Evolutionary conservation across 2,888 invertebrate species (phyloP).

Genomic region (Drosophila ustulata): DNA sequence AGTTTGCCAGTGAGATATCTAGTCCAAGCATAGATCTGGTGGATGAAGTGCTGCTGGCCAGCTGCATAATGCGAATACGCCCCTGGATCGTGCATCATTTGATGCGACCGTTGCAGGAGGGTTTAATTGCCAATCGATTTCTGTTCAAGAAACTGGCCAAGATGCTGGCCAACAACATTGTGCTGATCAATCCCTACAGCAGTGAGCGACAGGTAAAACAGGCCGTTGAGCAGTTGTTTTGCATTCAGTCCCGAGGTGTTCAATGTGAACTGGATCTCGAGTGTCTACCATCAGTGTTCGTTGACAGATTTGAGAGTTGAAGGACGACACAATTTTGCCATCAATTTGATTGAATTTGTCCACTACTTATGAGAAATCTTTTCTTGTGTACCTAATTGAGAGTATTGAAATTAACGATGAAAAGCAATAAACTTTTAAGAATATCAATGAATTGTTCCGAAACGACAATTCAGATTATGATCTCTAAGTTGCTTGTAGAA

Average conservation of each 20-base stretch:
- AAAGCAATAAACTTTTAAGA: conserved; percentile 32
- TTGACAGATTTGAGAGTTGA: conserved; percentile 42
- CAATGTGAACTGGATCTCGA: conserved; percentile 70
- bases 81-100: conserved; percentile 83
- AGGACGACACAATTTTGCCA: neutral
- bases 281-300: conserved; percentile 54
- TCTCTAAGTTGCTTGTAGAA: neutral
- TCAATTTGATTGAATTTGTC: neutral
- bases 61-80: conserved; percentile 82
- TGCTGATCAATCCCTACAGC: conserved; percentile 81
- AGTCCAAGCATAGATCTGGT: conserved; percentile 83
- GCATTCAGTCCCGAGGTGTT: conserved; percentile 71
- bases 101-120: conserved; percentile 82
- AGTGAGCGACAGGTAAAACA: conserved; percentile 73
- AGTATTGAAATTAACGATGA: conserved; percentile 12
- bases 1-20: conserved; percentile 70
- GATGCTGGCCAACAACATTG: conserved; percentile 74
- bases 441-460: neutral
- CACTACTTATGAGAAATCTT: neutral
- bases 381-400: conserved; percentile 26
- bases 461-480: neutral
- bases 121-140: conserved; percentile 82
- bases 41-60: conserved; percentile 77
- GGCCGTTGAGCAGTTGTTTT: conserved; percentile 80
- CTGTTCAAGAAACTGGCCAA: conserved; percentile 83